phyloP scores from a whole-genome alignment of 2,113 vertebrate genomes.

The Sula dactylatra region DNA sequence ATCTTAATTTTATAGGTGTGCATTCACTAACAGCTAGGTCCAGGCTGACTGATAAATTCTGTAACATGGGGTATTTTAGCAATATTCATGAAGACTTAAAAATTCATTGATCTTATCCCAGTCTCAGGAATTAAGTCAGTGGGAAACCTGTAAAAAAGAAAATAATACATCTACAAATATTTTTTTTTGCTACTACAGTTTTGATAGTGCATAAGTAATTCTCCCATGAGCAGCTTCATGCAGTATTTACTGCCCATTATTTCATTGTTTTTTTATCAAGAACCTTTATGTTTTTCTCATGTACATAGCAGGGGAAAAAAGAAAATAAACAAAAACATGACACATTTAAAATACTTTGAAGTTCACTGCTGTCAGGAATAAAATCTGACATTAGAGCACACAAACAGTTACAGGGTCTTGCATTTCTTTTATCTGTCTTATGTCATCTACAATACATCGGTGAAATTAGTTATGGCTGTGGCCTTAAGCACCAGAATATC shows the following conservation, averaged over 20 bases:
- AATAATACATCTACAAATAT: not conserved
- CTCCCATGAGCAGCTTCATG: not conserved
- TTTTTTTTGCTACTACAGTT: not conserved
- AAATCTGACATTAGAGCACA: not conserved
- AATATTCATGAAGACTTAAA: not conserved
- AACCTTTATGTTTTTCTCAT: not conserved
- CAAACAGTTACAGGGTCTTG: not conserved
- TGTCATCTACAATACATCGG: not conserved
- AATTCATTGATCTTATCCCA: not conserved
- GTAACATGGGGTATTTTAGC: not conserved
- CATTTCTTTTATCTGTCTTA: not conserved
- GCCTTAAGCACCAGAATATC: not conserved
- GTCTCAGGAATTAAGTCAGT: not conserved
- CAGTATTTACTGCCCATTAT: not conserved
- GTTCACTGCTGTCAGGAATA: not conserved
- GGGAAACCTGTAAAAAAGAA: not conserved
- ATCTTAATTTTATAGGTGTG: not conserved
- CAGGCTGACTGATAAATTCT: not conserved
- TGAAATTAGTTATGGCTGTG: not conserved
- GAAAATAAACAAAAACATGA: not conserved
- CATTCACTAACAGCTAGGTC: not conserved
- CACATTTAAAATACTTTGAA: not conserved
- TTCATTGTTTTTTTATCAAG: not conserved
- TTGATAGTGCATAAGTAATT: not conserved
- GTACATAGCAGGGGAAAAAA: not conserved